Percentiles rank a stretch among this genome's conserved stretches.
phyloP scores from a whole-genome alignment of 2,113 vertebrate genomes.

The Nerophis ophidion region DNA sequence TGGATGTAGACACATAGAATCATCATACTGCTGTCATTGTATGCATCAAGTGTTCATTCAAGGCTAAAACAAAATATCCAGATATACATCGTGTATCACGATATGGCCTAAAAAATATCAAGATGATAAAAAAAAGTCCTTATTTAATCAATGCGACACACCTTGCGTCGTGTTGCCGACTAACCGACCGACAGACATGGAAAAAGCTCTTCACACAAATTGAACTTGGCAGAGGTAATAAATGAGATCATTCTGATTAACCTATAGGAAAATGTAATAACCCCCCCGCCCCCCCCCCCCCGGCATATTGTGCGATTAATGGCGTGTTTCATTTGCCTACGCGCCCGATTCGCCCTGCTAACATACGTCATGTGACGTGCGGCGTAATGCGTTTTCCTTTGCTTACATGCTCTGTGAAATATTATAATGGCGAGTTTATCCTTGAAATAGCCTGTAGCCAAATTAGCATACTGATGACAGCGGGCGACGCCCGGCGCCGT shows the following conservation, averaged over 20 bases:
- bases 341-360: conserved; percentile 32
- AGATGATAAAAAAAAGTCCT: too few species aligned
- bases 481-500: conserved; percentile 30
- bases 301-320: conserved; percentile 22
- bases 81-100: too few species aligned
- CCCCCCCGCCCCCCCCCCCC: neutral
- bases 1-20: too few species aligned
- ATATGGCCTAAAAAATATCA: too few species aligned
- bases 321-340: conserved; percentile 27
- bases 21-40: too few species aligned
- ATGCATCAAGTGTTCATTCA: too few species aligned
- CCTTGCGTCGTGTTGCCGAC: too few species aligned
- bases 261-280: conserved; percentile 3
- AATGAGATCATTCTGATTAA: neutral
- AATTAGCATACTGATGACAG: conserved; percentile 65
- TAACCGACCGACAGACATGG: too few species aligned
- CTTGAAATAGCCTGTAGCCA: conserved; percentile 60
- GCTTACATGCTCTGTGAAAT: conserved; percentile 51
- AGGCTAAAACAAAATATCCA: too few species aligned
- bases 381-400: conserved; percentile 56
- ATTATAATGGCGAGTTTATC: conserved; percentile 64
- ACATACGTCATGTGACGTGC: conserved; percentile 37
- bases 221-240: too few species aligned
- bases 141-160: too few species aligned
- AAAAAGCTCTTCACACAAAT: too few species aligned